Evolutionary conservation across 2,113 vertebrate genomes (phyloP), one percentile per base, ranked within the genome.

Genomic region (Engystomops pustulosus): DNA sequence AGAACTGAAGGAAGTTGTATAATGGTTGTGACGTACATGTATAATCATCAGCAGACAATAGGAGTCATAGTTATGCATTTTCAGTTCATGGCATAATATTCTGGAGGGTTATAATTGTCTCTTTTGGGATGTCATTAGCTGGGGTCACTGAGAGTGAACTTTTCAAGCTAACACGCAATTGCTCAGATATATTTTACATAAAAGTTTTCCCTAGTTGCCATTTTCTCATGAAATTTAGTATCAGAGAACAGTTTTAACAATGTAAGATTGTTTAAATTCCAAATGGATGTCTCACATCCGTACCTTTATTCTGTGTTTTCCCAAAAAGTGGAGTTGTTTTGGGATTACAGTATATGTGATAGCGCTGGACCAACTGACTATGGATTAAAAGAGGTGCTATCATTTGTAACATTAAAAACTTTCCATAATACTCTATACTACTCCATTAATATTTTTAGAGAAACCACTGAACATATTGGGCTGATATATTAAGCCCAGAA

Each of bases 1-100:
- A 11, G 41, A 41, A 67, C 41, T 23, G n/a, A 47, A 65, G 58
- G 23, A 79, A 79, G 67, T 67, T 62, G 60, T 67, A 67, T 67
- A 79, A 79, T 62, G 25, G 18, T 8, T 79, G 58, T 65, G 55
- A 65, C 58, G 38, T 79, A 14, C 45, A 79, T 8, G 7, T 58
- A 4, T 78, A 78, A 78, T 78, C 30, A 77, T 55, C 51, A 34
- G 7, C 20, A 78, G 75, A 23, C 23, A 38, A 38, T 9, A 6
- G 11, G 51, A 77, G 51, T 78, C 51, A 78, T 38, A 23, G 34
- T 8, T 25, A 78, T 38, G 75, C 6, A 41, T 4, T 41, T n/a
- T n/a, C 20, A 36, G 18, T n/a, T 36, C 34, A 78, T 41, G 20
- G 10, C 20, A 6, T 58, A 78, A 8, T 1, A 58, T 58, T 78